phyloP scores from a whole-genome alignment of 2,797 vertebrate species.

The Falco concolor region DNA sequence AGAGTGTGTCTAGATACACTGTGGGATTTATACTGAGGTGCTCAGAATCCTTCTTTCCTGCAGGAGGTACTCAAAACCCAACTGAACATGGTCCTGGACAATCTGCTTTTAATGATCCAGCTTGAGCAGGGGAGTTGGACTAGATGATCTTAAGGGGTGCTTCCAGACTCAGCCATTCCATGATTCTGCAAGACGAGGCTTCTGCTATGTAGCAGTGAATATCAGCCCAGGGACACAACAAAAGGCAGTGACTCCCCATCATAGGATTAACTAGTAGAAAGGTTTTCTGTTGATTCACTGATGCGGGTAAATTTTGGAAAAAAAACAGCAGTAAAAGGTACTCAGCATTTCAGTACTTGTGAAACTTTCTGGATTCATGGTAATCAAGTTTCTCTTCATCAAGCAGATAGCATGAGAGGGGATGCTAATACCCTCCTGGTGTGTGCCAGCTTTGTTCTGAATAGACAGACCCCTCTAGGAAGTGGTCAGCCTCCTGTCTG shows the following conservation, averaged over 20 bases:
- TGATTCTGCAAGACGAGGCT: fast-evolving
- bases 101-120: neutral
- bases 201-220: neutral
- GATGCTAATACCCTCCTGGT: neutral
- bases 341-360: neutral
- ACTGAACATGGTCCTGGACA: neutral
- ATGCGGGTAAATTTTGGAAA: neutral
- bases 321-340: neutral
- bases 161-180: neutral
- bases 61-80: neutral
- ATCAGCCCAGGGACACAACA: neutral
- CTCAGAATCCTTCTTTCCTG: neutral
- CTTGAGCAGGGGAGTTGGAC: neutral
- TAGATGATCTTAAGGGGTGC: neutral
- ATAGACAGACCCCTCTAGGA: neutral
- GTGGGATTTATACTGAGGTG: neutral
- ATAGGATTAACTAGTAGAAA: neutral
- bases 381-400: neutral
- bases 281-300: neutral
- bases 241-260: neutral
- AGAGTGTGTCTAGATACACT: neutral
- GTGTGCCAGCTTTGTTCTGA: neutral
- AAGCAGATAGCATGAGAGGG: neutral
- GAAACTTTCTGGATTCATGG: neutral
- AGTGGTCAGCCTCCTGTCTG: neutral